These are phyloP conservation scores for Leucoptera coffeella DNA, from an alignment of 2,888 invertebrate species.

Conservation along the genomic window DNA sequence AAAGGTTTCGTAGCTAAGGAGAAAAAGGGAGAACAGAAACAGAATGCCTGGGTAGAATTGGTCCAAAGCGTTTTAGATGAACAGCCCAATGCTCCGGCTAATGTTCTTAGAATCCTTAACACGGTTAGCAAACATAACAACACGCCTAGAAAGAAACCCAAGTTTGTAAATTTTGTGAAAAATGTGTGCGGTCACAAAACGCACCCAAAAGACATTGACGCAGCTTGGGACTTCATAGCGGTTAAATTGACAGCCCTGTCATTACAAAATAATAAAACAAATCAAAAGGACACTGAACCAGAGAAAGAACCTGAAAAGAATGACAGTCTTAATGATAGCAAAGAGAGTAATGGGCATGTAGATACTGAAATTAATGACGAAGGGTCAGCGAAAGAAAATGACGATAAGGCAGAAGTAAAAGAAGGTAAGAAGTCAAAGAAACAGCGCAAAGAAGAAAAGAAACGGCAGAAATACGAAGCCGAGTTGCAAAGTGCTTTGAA, in stretches of 20 bases:
- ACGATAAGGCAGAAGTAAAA: conserved; percentile 8
- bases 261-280: conserved; percentile 15
- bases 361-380: conserved; percentile 4
- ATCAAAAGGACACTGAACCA: conserved; percentile 13
- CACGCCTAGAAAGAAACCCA: conserved; percentile 79
- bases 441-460: conserved; percentile 40
- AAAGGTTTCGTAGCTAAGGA: conserved; percentile 69
- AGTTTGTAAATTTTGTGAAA: conserved; percentile 73
- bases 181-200: conserved; percentile 56
- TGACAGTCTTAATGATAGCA: conserved; percentile 10
- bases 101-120: conserved; percentile 58
- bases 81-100: conserved; percentile 44
- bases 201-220: conserved; percentile 52
- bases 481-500: conserved; percentile 29
- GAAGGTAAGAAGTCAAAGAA: conserved; percentile 27
- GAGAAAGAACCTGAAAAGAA: conserved; percentile 8
- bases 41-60: conserved; percentile 75
- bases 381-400: conserved; percentile 7
- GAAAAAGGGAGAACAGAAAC: conserved; percentile 83
- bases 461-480: conserved; percentile 39
- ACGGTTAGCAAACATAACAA: conserved; percentile 67
- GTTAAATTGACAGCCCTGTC: conserved; percentile 44
- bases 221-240: conserved; percentile 61
- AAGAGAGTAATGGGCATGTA: conserved; percentile 8
- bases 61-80: conserved; percentile 60